A percentile compares a stretch with the other conserved stretches of the same genome.
Conservation (phyloP, 2,888 invertebrate species). For the Eurois occulta region DNA sequence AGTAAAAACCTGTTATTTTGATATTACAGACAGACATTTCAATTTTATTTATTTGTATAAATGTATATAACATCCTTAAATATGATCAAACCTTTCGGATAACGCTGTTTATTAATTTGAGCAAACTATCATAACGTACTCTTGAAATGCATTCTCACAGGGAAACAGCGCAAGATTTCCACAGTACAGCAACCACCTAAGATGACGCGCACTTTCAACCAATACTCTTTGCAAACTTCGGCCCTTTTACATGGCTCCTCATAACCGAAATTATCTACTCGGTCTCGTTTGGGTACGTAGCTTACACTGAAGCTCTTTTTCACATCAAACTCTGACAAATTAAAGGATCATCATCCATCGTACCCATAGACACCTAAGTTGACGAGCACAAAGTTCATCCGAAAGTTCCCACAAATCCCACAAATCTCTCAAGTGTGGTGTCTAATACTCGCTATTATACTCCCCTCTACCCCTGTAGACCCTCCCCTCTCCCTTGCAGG, state of each 20-base stretch:
- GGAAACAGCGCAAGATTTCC: no score
- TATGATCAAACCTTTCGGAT: no score
- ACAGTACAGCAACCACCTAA: no score
- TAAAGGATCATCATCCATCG: slow-evolving; percentile 41
- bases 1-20: no score
- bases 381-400: no score
- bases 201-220: neutral
- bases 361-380: slow-evolving; percentile 42
- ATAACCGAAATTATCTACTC: neutral
- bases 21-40: no score
- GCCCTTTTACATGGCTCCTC: neutral
- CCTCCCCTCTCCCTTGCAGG: slow-evolving; percentile 32
- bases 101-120: no score
- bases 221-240: neutral
- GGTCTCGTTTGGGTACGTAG: neutral
- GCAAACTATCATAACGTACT: no score
- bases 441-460: slow-evolving; percentile 54
- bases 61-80: no score
- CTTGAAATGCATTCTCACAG: no score
- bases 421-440: slow-evolving; percentile 69
- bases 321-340: slow-evolving; percentile 11
- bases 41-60: no score
- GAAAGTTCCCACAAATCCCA: slow-evolving; percentile 55
- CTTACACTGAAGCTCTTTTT: neutral
- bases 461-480: slow-evolving; percentile 11